These are phyloP conservation scores for Scolopax rusticola DNA, from an alignment of 2,797 vertebrate species.

Conservation along the genomic window DNA sequence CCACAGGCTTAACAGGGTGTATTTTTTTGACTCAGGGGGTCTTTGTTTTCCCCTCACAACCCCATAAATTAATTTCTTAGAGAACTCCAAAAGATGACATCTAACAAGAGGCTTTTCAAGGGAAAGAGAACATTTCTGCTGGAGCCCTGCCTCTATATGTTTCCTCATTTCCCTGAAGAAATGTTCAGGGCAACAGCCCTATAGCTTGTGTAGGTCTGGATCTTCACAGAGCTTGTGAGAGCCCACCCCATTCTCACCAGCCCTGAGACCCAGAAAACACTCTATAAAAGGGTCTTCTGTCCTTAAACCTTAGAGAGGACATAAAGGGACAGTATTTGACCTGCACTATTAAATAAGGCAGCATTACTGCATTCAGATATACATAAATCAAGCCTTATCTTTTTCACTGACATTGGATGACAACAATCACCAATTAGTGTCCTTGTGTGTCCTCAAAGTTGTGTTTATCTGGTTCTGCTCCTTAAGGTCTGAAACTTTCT, in stretches of 20 bases:
- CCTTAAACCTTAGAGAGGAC: neutral
- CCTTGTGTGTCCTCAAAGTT: neutral
- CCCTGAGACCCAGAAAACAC: neutral
- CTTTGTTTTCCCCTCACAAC: neutral
- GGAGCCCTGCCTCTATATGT: neutral
- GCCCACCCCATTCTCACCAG: neutral
- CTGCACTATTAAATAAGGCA: neutral
- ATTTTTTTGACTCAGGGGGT: neutral
- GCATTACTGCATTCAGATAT: neutral
- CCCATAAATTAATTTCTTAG: neutral
- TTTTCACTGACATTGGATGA: neutral
- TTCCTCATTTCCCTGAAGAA: neutral
- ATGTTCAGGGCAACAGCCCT: neutral
- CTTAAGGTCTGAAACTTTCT: neutral
- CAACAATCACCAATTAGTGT: too few relatives aligned
- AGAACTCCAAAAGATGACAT: neutral
- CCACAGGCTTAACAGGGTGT: neutral
- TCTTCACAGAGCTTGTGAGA: neutral
- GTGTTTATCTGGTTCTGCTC: neutral
- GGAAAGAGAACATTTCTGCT: neutral
- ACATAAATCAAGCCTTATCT: neutral
- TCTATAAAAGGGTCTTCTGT: neutral
- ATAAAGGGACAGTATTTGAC: neutral
- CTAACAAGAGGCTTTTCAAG: neutral
- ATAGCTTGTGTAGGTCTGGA: neutral